Evolutionary conservation across 2,888 invertebrate species (phyloP), one percentile per base, ranked within the genome.

Genomic region (Mayetiola destructor): DNA sequence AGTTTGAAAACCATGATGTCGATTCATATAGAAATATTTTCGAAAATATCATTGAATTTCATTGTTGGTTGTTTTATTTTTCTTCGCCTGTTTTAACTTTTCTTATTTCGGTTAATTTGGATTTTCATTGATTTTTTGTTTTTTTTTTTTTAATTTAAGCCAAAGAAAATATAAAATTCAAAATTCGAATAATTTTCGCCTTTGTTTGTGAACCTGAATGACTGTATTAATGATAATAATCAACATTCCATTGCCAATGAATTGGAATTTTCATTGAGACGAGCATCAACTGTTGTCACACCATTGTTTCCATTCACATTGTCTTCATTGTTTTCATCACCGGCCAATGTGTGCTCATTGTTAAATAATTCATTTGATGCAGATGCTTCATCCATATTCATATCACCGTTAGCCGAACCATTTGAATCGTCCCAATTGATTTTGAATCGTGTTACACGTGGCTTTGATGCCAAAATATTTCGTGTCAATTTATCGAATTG

Each of bases 381-480:
- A 21, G 36, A 36, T 29, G 32, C 55, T 20, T 48, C 56, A 42
- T 55, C 56, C 29, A 55, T 23, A 4, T 52, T 29, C 16, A 27
- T 40, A 1, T 27, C 57, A 21, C 42, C 56, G 32, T 56, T 58
- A 21, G 29, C 57, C 20, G 56, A 20, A 35, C 56, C 59, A 55
- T 55, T 57, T 0, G 79, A 75, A 61, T 90, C 90, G 59, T 90
- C 94, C 96, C 96, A 97, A 68, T 96, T 94, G 56, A 96, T 96
- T 75, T 95, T 95, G 71, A 96, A 96, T 62, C 89, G 79, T 3
- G 96, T 97, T 3, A 97, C 96, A 66, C 96, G 77, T 0, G 96
- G 96, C 72, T 92, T 88, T 2, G 89, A 86, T 0, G 89, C 91
- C 56, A 76, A 63, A 59, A 77, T 76, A 61, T 77, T 76, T 58